A percentile compares a stretch with the other conserved stretches of the same genome.
These are phyloP conservation scores for Thomomys bottae DNA, from an alignment of 2,113 vertebrate species.

Conservation along the genomic window DNA sequence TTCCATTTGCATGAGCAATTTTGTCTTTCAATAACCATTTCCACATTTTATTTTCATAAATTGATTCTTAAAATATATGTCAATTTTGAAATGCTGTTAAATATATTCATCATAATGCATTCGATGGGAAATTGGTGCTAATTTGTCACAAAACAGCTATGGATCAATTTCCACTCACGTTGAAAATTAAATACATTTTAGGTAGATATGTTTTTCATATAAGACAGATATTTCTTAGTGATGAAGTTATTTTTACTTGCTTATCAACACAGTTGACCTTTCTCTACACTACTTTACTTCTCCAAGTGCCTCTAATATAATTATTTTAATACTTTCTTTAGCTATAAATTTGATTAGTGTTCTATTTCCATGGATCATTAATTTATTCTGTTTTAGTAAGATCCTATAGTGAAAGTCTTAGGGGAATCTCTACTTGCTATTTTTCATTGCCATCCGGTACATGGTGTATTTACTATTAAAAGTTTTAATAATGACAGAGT, in stretches of 20 bases:
- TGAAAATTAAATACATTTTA: slow-evolving; percentile 5
- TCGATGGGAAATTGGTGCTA: background rate
- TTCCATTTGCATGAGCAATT: slow-evolving; percentile 51
- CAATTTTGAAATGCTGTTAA: slow-evolving; percentile 31
- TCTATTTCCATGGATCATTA: slow-evolving; percentile 57
- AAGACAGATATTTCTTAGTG: slow-evolving; percentile 12
- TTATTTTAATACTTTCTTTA: slow-evolving; percentile 16
- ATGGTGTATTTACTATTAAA: slow-evolving; percentile 55
- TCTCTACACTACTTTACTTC: background rate
- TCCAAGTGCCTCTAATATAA: slow-evolving; percentile 9
- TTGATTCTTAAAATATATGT: slow-evolving; percentile 48
- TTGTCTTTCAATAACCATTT: slow-evolving; percentile 2
- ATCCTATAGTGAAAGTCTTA: background rate
- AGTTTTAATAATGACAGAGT: slow-evolving; percentile 47
- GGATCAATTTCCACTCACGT: background rate
- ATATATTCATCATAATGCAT: background rate
- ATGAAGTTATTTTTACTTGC: slow-evolving; percentile 7
- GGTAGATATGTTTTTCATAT: slow-evolving; percentile 15
- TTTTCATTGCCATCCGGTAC: slow-evolving; percentile 26
- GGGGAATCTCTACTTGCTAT: slow-evolving; percentile 15
- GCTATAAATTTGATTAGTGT: slow-evolving; percentile 53
- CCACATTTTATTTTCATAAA: slow-evolving; percentile 45
- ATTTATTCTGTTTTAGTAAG: slow-evolving; percentile 21
- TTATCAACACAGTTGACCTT: background rate
- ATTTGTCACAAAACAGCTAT: background rate